phyloP scores from a whole-genome alignment of 2,113 vertebrate species.

The Anser cygnoides region DNA sequence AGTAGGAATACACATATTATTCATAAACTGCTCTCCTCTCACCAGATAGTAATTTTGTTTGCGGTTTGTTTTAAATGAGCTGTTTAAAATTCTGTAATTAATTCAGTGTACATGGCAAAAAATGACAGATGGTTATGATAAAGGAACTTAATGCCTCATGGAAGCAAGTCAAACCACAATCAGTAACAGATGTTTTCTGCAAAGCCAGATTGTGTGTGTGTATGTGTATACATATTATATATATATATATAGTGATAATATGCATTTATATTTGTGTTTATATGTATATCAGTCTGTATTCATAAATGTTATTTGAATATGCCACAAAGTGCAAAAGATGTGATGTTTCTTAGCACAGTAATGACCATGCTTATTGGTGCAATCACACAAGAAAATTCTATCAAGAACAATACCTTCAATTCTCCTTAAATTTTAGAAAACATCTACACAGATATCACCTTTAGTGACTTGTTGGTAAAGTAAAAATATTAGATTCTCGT shows the following conservation, averaged over 20 bases:
- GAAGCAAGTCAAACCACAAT: slow-evolving; percentile 56
- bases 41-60: slow-evolving; percentile 54
- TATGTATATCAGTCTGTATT: not conserved
- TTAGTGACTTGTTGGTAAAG: not conserved
- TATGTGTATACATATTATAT: not conserved
- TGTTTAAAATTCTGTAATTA: slow-evolving; percentile 71
- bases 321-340: not conserved
- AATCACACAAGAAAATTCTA: not conserved
- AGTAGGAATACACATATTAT: slow-evolving; percentile 31
- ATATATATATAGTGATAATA: not conserved
- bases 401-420: not conserved
- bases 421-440: not conserved
- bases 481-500: not conserved
- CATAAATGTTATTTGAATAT: not conserved
- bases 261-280: not conserved
- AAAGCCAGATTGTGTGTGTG: slow-evolving; percentile 14
- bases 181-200: slow-evolving; percentile 56
- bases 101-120: slow-evolving; percentile 55
- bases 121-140: slow-evolving; percentile 72
- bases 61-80: slow-evolving; percentile 56
- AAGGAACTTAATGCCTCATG: slow-evolving; percentile 47
- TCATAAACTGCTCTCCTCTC: slow-evolving; percentile 47
- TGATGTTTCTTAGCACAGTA: not conserved
- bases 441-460: not conserved
- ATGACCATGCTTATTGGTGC: not conserved